Evolutionary conservation across 2,888 invertebrate species (phyloP).

Genomic region (Priocnemis perturbator): DNA sequence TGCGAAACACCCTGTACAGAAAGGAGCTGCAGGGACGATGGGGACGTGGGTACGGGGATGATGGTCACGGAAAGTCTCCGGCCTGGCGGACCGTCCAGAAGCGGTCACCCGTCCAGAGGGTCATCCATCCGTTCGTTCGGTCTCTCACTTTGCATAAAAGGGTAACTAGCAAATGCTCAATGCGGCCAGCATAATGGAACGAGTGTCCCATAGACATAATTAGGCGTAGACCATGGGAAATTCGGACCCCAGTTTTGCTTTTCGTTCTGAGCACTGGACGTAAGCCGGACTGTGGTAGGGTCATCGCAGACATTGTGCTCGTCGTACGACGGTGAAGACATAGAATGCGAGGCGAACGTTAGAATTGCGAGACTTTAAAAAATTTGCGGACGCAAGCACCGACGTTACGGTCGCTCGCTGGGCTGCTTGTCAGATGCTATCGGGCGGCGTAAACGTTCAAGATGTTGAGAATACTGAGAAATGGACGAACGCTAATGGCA

Average conservation of each 20-base stretch:
- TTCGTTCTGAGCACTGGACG: slow-evolving; percentile 36
- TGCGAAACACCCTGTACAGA: slow-evolving; percentile 18
- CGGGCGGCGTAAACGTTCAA: too few relatives aligned
- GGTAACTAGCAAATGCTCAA: slow-evolving; percentile 67
- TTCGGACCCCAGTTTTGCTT: slow-evolving; percentile 61
- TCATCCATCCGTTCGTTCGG: slow-evolving; percentile 66
- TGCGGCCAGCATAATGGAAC: slow-evolving; percentile 62
- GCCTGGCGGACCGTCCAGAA: slow-evolving; percentile 53
- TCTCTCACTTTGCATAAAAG: slow-evolving; percentile 73
- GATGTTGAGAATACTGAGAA: too few relatives aligned
- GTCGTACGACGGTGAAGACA: not conserved
- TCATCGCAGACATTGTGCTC: too few relatives aligned
- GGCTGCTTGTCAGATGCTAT: too few relatives aligned
- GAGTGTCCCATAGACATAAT: slow-evolving; percentile 74
- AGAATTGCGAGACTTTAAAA: not conserved
- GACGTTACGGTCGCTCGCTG: not conserved
- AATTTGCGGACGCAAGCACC: not conserved
- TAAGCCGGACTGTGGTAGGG: not conserved
- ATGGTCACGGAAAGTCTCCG: slow-evolving; percentile 69
- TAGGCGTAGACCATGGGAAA: slow-evolving; percentile 73
- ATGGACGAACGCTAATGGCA: too few relatives aligned
- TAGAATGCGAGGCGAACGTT: not conserved
- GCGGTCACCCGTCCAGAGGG: slow-evolving; percentile 65
- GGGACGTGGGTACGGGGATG: slow-evolving; percentile 36
- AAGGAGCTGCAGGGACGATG: slow-evolving; percentile 42